phyloP scores from a whole-genome alignment of 2,797 vertebrate genomes.

The Gymnothorax javanicus region DNA sequence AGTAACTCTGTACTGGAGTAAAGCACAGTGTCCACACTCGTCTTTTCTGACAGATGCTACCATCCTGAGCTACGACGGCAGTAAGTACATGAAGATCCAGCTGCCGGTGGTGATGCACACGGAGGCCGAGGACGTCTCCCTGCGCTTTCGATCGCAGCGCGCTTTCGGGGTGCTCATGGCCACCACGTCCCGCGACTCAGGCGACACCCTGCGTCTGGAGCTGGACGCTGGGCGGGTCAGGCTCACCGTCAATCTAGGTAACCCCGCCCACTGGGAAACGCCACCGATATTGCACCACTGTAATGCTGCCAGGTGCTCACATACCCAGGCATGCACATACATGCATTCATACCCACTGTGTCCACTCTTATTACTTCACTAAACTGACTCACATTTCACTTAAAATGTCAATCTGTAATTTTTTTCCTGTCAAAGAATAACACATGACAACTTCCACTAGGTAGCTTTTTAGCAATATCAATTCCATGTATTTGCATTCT shows the following conservation, averaged over 20 bases:
- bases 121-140: constrained; percentile 92
- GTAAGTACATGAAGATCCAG: constrained; percentile 99
- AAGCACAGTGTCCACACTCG: too few relatives aligned
- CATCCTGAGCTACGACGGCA: constrained; percentile 94
- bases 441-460: too few relatives aligned
- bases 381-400: background rate
- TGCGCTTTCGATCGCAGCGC: constrained; percentile 93
- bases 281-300: background rate
- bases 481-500: too few relatives aligned
- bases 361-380: background rate
- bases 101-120: constrained; percentile 97
- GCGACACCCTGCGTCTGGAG: constrained; percentile 92
- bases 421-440: too few relatives aligned
- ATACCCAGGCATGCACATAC: constrained; percentile 14
- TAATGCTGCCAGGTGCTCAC: constrained; percentile 27
- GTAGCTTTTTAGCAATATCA: too few relatives aligned
- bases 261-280: constrained; percentile 55
- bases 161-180: constrained; percentile 96
- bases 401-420: too few relatives aligned
- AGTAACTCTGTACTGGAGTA: background rate
- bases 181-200: constrained; percentile 92
- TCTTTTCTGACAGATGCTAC: constrained; percentile 82
- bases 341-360: too few relatives aligned
- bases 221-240: constrained; percentile 93
- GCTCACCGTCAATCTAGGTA: constrained; percentile 98